phyloP scores from a whole-genome alignment of 2,113 vertebrate species.

The Amphiprion ocellaris region DNA sequence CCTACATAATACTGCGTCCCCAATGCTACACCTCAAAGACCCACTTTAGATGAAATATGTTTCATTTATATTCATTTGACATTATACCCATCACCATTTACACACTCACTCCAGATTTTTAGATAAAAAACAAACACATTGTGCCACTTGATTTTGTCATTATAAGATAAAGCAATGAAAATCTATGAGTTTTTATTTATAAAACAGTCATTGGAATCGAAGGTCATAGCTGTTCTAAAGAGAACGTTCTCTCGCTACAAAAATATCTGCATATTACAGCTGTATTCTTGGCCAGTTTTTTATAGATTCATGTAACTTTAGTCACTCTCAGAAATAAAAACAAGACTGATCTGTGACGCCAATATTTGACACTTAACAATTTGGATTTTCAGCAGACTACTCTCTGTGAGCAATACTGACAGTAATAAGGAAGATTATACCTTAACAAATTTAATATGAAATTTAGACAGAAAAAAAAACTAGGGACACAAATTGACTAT shows the following conservation, averaged over 20 bases:
- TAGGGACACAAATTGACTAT: neutral
- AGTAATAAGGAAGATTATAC: neutral
- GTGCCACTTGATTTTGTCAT: conserved; percentile 3
- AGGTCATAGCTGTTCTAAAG: neutral
- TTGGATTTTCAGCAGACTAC: neutral
- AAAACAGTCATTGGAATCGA: conserved; percentile 21
- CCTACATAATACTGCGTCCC: conserved; percentile 4
- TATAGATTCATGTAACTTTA: conserved; percentile 6
- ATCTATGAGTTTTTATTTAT: neutral
- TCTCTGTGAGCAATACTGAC: conserved; percentile 42
- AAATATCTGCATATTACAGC: conserved; percentile 27
- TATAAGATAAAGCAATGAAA: conserved; percentile 22
- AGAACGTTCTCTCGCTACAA: conserved; percentile 10
- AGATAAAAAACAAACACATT: conserved; percentile 5
- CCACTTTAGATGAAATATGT: conserved; percentile 1
- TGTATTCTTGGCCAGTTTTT: conserved; percentile 7
- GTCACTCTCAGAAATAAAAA: neutral
- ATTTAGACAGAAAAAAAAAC: conserved; percentile 10
- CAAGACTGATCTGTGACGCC: neutral
- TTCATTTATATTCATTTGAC: conserved; percentile 10
- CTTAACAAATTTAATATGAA: conserved; percentile 22
- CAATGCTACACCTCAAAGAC: neutral
- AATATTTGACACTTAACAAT: conserved; percentile 39
- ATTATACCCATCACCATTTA: conserved; percentile 18
- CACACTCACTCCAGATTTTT: conserved; percentile 9